Evolutionary conservation across 2,888 invertebrate species (phyloP).

Genomic region (Andrena bucephala): DNA sequence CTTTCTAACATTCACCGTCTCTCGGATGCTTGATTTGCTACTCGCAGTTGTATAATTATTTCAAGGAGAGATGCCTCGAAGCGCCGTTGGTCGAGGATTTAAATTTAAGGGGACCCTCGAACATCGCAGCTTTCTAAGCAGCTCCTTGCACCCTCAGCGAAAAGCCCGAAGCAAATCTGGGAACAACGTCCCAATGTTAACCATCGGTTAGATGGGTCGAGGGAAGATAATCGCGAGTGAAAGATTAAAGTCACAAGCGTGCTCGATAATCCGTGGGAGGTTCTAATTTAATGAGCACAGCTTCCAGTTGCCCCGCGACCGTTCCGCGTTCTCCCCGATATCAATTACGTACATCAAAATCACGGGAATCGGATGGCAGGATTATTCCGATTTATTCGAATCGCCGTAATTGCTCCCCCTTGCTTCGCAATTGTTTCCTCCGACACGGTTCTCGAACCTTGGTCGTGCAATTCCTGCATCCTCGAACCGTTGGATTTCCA

Average conservation of each 20-base stretch:
- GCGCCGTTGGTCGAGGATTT: no score
- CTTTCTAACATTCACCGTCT: neutral
- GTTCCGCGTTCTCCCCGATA: neutral
- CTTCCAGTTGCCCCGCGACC: neutral
- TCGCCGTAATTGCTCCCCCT: neutral
- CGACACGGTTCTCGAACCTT: neutral
- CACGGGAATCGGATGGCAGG: neutral
- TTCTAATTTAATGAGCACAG: neutral
- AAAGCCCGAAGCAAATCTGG: no score
- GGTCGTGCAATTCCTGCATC: neutral
- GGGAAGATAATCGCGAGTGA: no score
- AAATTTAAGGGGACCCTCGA: neutral
- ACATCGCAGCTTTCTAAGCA: no score
- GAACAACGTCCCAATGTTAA: no score
- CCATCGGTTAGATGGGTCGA: no score
- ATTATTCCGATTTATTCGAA: slow-evolving; percentile 6
- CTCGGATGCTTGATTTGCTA: neutral
- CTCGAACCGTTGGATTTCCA: no score
- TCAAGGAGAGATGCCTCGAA: neutral
- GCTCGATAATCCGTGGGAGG: neutral
- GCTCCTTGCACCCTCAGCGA: no score
- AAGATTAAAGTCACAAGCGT: neutral
- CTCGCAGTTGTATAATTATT: neutral
- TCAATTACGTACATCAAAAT: neutral
- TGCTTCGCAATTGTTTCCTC: neutral